Evolutionary conservation across 2,888 invertebrate genomes (phyloP).

Genomic region (Latrodectus hesperus): DNA sequence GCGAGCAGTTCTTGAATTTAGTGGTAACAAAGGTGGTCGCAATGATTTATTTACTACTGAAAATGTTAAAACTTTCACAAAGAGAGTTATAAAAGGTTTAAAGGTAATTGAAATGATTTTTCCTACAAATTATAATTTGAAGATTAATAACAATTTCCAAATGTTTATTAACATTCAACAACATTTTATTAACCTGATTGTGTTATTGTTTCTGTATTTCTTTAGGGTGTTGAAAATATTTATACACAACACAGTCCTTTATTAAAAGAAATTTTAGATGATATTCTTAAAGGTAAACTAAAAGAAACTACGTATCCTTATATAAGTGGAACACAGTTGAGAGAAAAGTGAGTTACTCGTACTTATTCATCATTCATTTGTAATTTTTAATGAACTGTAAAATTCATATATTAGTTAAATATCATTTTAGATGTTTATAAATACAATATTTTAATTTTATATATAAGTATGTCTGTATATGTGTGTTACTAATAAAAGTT

Average conservation of each 20-base stretch:
- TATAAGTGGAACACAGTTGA: slow-evolving; percentile 79
- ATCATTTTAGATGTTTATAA: no score
- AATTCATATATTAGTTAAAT: no score
- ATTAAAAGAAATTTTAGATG: slow-evolving; percentile 90
- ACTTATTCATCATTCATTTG: neutral
- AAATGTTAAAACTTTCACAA: slow-evolving; percentile 91
- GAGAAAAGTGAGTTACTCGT: slow-evolving; percentile 73
- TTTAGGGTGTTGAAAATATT: slow-evolving; percentile 98
- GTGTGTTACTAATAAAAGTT: no score
- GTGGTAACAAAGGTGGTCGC: slow-evolving; percentile 86
- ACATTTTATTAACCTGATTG: neutral
- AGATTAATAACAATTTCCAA: neutral
- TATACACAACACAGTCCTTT: slow-evolving; percentile 99
- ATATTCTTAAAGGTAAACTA: slow-evolving; percentile 91
- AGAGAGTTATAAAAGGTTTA: slow-evolving; percentile 82
- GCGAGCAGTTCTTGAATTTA: slow-evolving; percentile 85
- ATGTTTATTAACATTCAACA: no score
- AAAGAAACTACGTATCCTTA: slow-evolving; percentile 90
- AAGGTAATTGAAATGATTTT: slow-evolving; percentile 80
- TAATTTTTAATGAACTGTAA: no score
- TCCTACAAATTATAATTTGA: neutral
- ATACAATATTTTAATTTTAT: no score
- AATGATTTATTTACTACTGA: slow-evolving; percentile 84
- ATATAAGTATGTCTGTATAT: no score
- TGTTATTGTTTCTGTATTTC: neutral